phyloP scores from a whole-genome alignment of 2,888 invertebrate species.

The Epistrophe grossulariae region DNA sequence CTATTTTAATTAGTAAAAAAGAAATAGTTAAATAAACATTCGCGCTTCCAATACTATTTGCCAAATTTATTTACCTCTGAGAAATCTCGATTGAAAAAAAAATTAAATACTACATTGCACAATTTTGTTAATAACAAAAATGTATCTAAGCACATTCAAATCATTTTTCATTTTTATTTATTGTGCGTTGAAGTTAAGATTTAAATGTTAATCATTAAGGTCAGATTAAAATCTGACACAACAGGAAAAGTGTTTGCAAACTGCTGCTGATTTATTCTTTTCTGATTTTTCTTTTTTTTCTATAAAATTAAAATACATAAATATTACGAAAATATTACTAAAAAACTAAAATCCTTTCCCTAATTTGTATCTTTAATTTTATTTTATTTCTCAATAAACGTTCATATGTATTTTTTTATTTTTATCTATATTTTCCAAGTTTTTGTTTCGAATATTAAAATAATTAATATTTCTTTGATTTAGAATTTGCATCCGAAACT shows the following conservation, averaged over 20 bases:
- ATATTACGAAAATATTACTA: no score
- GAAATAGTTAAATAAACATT: slow-evolving; percentile 77
- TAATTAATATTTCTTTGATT: neutral
- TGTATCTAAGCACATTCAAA: slow-evolving; percentile 58
- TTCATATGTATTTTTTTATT: no score
- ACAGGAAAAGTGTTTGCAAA: neutral
- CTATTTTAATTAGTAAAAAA: slow-evolving; percentile 67
- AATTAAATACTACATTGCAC: slow-evolving; percentile 62
- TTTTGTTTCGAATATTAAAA: neutral
- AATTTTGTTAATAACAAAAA: slow-evolving; percentile 70
- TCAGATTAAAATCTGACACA: neutral
- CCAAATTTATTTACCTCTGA: slow-evolving; percentile 80
- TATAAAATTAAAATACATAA: neutral
- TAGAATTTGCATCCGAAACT: neutral
- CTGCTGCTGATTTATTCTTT: neutral
- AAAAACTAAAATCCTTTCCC: no score
- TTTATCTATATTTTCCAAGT: neutral
- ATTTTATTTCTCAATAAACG: no score
- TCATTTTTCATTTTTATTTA: slow-evolving; percentile 16
- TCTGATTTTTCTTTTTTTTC: neutral
- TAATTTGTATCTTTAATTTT: no score
- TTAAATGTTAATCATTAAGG: neutral
- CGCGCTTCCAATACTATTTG: slow-evolving; percentile 83
- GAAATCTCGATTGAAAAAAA: slow-evolving; percentile 55
- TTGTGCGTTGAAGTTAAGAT: slow-evolving; percentile 45